Conservation (phyloP, 1,140 invertebrate genomes). For the Diorhabda sublineata region DNA sequence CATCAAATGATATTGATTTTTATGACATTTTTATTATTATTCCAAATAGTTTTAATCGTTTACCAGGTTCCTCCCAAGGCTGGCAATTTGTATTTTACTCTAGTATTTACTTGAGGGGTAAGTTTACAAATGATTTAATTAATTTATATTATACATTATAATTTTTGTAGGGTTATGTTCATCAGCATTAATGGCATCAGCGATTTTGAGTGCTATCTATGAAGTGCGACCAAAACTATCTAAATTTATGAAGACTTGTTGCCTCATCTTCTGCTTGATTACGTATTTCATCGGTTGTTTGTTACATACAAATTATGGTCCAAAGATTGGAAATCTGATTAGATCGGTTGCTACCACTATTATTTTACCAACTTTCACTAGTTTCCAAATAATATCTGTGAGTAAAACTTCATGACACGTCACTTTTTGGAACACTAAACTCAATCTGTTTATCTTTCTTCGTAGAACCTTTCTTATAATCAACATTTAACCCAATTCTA, state of each 20-base stretch:
- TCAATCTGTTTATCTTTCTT: too few species aligned
- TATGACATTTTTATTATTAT: slow-evolving; percentile 4
- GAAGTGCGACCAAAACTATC: neutral
- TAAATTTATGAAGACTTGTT: neutral
- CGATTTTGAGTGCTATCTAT: slow-evolving; percentile 1
- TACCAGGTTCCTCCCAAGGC: neutral
- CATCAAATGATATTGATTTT: neutral
- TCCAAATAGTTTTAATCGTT: neutral
- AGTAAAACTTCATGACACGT: neutral
- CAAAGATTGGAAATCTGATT: neutral
- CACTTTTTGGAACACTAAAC: too few species aligned
- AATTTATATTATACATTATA: neutral
- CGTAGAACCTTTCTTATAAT: too few species aligned
- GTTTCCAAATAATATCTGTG: slow-evolving; percentile 8
- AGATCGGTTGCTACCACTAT: neutral
- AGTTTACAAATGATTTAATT: neutral
- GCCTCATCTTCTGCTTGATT: neutral
- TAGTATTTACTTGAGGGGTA: slow-evolving; percentile 2
- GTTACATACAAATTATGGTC: slow-evolving; percentile 9
- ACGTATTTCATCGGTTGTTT: neutral
- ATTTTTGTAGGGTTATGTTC: slow-evolving; percentile 2
- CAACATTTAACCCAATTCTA: too few species aligned
- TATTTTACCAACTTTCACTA: neutral
- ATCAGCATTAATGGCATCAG: slow-evolving; percentile 7
- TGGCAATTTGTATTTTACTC: slow-evolving; percentile 12